Evolutionary conservation across 2,888 invertebrate species (phyloP), one percentile per base, ranked within the genome.

Genomic region (Lissonota sp.): DNA sequence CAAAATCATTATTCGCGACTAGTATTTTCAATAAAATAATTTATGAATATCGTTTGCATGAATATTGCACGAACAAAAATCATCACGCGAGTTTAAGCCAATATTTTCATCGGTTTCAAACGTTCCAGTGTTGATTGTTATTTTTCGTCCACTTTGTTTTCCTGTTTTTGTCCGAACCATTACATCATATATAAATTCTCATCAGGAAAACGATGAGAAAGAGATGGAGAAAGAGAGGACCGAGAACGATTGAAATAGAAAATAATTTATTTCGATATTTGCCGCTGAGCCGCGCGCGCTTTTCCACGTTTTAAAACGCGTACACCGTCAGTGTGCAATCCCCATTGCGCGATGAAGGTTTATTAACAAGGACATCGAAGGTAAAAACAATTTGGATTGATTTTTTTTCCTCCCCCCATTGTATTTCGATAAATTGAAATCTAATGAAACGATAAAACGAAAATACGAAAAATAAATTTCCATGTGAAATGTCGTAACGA

Each of bases 181-280:
- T 53, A 53, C 53, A 53, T 14, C 53, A 6, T 12, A 6, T 12
- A 53, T 53, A 3, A 53, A 53, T 53, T 53, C 14, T 14, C 53
- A 14, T 14, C 53, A 12, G n/a, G 53, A 44, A 8, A 10, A 6
- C 7, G 10, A 10, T 1, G 44, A 4, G 44, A 44, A 10, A 44
- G 44, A 42, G 42, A 42, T n/a, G 6, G 53, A 53, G 53, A 4
- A 12, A 12, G 53, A 53, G 53, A 5, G 53, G 26, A 26, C 26
- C n/a, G 53, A 53, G 53, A 12, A 14, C n/a, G 53, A 53, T 12
- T n/a, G 37, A 8, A 26, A 58, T 39, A 39, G 58, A 58, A 58
- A 58, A 58, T 58, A 58, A 58, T 58, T 37, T 58, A 58, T 39
- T 58, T 58, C 39, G 39, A 39, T 58, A 58, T 58, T 58, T 10